Conservation (phyloP, 2,888 invertebrate species). For the Allolobophora icterica region DNA sequence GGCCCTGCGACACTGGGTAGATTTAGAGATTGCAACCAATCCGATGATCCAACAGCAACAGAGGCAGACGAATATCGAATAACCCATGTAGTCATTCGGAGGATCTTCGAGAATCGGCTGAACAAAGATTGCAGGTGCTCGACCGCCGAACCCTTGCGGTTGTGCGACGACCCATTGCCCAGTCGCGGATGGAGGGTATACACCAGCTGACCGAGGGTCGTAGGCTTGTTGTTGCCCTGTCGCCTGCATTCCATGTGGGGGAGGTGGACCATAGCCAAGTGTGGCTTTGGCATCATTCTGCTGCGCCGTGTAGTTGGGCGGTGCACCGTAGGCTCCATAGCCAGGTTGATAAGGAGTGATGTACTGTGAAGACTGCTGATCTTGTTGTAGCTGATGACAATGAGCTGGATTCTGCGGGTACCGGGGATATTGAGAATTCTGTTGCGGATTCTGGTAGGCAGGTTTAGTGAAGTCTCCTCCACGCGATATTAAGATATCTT, state of each 20-base stretch:
- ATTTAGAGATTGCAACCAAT: slow-evolving; percentile 43
- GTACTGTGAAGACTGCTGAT: no score
- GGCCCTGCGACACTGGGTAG: slow-evolving; percentile 42
- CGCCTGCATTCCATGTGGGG: no score
- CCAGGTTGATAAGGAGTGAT: no score
- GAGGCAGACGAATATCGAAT: slow-evolving; percentile 43
- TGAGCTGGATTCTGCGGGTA: neutral
- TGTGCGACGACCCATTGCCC: neutral
- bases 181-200: neutral
- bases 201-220: neutral
- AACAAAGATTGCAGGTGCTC: neutral
- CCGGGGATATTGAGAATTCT: neutral
- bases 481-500: no score
- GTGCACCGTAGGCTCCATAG: no score
- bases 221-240: no score
- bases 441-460: neutral
- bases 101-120: slow-evolving; percentile 35
- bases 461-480: no score
- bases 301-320: no score
- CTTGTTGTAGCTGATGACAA: neutral
- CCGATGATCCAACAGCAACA: slow-evolving; percentile 47
- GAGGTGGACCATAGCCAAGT: no score
- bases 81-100: slow-evolving; percentile 42
- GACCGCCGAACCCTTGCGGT: neutral
- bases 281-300: no score